Conservation (phyloP, 2,797 vertebrate species). For the Danio aesculapii region DNA sequence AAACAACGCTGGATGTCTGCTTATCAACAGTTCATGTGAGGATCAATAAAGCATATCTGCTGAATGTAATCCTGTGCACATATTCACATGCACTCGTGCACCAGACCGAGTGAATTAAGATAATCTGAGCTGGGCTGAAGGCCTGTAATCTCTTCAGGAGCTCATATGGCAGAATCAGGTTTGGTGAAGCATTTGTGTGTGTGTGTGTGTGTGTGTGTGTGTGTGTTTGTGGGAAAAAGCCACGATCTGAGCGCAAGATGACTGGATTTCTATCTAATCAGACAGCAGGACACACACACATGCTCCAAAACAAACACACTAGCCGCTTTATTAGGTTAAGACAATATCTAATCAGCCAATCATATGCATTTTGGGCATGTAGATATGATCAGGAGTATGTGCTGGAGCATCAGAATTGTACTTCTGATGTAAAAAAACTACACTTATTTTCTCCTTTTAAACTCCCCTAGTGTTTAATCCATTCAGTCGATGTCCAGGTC, state of each 20-base stretch:
- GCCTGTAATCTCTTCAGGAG: slow-evolving; percentile 51
- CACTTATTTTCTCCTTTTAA: too few species aligned
- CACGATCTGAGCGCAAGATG: slow-evolving; percentile 14
- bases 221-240: neutral
- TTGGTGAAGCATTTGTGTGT: neutral
- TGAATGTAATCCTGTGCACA: neutral
- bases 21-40: neutral
- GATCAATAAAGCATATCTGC: neutral
- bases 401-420: too few species aligned
- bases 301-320: neutral
- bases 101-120: slow-evolving; percentile 32
- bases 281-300: slow-evolving; percentile 12
- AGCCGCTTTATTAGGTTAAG: too few species aligned
- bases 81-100: slow-evolving; percentile 11
- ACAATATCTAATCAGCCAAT: too few species aligned
- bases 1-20: neutral
- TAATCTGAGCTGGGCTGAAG: slow-evolving; percentile 39
- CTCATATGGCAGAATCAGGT: slow-evolving; percentile 33
- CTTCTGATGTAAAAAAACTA: too few species aligned
- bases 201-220: slow-evolving; percentile 1
- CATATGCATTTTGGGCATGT: too few species aligned
- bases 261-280: slow-evolving; percentile 34
- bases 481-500: too few species aligned
- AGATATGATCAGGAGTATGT: too few species aligned
- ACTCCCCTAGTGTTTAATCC: too few species aligned